phyloP scores from a whole-genome alignment of 2,113 vertebrate species.

The Pelmatolapia mariae region DNA sequence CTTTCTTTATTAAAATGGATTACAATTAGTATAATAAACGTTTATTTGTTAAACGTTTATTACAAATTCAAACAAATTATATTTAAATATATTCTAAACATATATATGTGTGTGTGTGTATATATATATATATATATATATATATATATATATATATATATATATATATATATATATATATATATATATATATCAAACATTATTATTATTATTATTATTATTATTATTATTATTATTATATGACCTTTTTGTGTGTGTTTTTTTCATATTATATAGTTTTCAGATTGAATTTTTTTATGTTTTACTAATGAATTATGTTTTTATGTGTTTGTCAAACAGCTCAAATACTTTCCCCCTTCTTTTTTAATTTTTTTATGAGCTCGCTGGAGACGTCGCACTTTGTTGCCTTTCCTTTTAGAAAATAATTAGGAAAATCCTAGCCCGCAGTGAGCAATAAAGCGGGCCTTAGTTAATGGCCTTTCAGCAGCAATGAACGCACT shows the following conservation, averaged over 20 bases:
- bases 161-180: fast-evolving
- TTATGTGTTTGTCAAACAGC: neutral
- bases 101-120: fast-evolving
- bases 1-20: neutral
- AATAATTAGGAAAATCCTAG: neutral
- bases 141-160: no score
- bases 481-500: neutral
- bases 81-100: neutral
- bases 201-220: no score
- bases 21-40: neutral
- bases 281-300: neutral
- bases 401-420: neutral
- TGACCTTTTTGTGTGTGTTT: neutral
- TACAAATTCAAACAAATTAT: no score
- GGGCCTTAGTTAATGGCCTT: slow-evolving; percentile 13
- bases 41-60: neutral
- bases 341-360: neutral
- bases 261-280: neutral
- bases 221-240: neutral
- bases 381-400: neutral
- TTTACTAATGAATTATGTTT: neutral
- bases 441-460: neutral
- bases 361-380: neutral
- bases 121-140: no score
- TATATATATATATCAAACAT: neutral